Percentiles rank a stretch among this genome's conserved stretches.
These are phyloP conservation scores for Zaprionus kolodkinae DNA, from an alignment of 1,140 invertebrate genomes.

Conservation along the genomic window DNA sequence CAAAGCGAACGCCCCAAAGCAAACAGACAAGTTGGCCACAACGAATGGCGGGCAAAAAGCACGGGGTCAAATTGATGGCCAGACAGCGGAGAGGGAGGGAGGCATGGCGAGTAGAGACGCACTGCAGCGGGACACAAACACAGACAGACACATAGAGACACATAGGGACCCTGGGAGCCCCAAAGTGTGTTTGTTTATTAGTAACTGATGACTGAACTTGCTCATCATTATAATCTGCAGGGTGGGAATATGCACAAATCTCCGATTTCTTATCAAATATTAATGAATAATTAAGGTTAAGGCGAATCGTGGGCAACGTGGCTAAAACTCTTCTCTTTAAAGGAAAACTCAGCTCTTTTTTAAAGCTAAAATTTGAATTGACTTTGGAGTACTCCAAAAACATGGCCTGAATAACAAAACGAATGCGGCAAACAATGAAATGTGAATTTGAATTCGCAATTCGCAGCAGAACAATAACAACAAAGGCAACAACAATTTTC, in stretches of 20 bases:
- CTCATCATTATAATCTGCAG: slow-evolving; percentile 26
- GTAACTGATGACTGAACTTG: slow-evolving; percentile 48
- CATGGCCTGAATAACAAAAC: slow-evolving; percentile 23
- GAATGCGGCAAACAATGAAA: slow-evolving; percentile 32
- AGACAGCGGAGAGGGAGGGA: background rate
- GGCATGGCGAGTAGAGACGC: slow-evolving; percentile 1
- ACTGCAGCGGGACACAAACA: background rate
- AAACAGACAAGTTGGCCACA: slow-evolving; percentile 38
- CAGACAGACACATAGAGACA: background rate
- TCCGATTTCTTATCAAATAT: slow-evolving; percentile 54
- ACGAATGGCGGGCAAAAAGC: slow-evolving; percentile 13
- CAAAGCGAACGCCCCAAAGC: slow-evolving; percentile 25
- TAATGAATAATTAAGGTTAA: slow-evolving; percentile 56
- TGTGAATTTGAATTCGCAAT: slow-evolving; percentile 17
- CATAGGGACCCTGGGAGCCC: background rate
- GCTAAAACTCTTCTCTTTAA: background rate
- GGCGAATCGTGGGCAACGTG: background rate
- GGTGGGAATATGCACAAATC: slow-evolving; percentile 9
- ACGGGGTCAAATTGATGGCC: slow-evolving; percentile 14
- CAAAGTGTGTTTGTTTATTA: slow-evolving; percentile 44
- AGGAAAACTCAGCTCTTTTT: background rate
- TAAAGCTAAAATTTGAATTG: slow-evolving; percentile 9
- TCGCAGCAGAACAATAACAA: slow-evolving; percentile 8
- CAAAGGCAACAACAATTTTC: slow-evolving; percentile 20
- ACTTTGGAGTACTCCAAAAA: slow-evolving; percentile 4